Percentiles rank a stretch among this genome's conserved stretches.
Conservation (phyloP, 2,113 vertebrate genomes). For the Microtus oregoni region DNA sequence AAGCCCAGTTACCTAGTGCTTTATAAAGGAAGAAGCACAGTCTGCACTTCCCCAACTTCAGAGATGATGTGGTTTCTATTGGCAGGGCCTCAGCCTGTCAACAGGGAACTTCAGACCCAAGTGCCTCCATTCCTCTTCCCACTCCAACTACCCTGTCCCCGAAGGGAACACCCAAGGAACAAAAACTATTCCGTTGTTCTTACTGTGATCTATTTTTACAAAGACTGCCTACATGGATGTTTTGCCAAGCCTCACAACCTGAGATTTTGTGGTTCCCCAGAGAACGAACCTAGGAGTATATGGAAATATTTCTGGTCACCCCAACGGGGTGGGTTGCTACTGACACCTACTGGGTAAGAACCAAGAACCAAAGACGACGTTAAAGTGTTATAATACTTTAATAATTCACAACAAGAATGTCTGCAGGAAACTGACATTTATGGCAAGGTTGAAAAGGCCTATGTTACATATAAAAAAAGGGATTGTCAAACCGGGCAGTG, state of each 20-base stretch:
- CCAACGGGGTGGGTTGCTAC: background rate
- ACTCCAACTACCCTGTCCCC: background rate
- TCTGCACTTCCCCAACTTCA: background rate
- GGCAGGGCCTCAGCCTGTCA: background rate
- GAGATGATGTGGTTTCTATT: background rate
- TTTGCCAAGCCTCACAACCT: background rate
- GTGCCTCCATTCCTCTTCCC: background rate
- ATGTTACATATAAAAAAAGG: background rate
- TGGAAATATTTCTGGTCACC: background rate
- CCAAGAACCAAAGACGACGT: background rate
- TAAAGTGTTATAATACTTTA: background rate
- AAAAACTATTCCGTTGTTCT: background rate
- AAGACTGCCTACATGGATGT: background rate
- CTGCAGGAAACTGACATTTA: background rate
- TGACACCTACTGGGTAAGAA: background rate
- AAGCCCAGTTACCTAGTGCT: background rate
- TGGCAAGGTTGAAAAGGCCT: background rate
- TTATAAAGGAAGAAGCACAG: background rate
- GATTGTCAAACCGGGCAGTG: background rate
- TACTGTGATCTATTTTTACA: background rate
- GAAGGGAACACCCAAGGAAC: background rate
- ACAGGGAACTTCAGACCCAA: background rate
- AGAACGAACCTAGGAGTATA: background rate
- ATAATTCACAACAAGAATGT: background rate
- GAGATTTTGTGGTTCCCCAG: background rate